Evolutionary conservation across 2,113 vertebrate genomes (phyloP).

Genomic region (Nyctereutes procyonoides): DNA sequence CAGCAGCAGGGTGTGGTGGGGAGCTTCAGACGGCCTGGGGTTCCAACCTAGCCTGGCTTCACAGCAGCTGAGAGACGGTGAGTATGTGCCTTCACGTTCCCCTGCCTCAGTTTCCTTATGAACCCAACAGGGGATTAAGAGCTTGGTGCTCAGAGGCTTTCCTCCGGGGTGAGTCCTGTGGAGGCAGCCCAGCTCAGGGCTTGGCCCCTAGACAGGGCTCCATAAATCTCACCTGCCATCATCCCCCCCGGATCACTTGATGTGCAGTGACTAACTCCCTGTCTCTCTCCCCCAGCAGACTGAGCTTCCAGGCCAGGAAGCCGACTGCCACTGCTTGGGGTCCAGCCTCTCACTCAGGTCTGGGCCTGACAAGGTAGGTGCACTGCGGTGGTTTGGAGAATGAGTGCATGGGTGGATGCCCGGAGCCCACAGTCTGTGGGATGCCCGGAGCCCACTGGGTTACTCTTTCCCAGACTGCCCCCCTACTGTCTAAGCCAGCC

Average conservation of each 20-base stretch:
- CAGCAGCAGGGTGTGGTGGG: constrained; percentile 65
- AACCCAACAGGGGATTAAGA: background rate
- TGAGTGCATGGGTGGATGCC: background rate
- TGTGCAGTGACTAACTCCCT: background rate
- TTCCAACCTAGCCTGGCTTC: background rate
- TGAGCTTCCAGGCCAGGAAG: constrained; percentile 53
- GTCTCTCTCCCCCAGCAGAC: constrained; percentile 44
- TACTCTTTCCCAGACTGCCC: background rate
- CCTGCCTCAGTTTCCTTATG: constrained; percentile 64
- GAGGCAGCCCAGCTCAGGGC: background rate
- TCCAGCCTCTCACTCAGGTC: background rate
- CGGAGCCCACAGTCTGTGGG: background rate
- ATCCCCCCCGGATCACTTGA: background rate
- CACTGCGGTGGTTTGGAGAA: background rate
- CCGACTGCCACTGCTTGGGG: background rate
- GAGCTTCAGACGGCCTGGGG: constrained; percentile 8
- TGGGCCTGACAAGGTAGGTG: constrained; percentile 64
- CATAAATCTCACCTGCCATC: background rate
- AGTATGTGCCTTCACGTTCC: background rate
- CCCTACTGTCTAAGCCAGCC: background rate
- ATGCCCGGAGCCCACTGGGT: background rate
- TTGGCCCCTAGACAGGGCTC: background rate
- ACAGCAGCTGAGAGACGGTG: constrained; percentile 45
- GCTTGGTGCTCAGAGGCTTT: background rate
- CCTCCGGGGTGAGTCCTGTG: background rate